A percentile compares a stretch with the other conserved stretches of the same genome.
Conservation (phyloP, 2,113 vertebrate genomes). For the Vulpes ferrilata region DNA sequence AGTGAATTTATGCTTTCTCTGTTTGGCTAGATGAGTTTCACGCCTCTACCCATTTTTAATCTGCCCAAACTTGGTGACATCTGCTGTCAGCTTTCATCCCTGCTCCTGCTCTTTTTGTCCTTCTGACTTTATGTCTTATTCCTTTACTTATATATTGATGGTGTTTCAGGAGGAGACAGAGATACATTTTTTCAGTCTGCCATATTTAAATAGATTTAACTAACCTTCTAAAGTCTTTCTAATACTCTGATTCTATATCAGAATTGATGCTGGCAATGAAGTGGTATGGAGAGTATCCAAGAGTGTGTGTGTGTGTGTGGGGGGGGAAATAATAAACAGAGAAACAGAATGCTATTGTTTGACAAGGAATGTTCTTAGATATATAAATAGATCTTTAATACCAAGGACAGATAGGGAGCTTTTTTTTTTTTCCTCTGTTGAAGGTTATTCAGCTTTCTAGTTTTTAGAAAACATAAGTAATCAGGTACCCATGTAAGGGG, state of each 20-base stretch:
- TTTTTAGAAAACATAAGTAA: slow-evolving; percentile 50
- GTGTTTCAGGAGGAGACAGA: not conserved
- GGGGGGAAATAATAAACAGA: not conserved
- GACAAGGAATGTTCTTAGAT: slow-evolving; percentile 67
- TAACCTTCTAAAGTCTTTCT: slow-evolving; percentile 64
- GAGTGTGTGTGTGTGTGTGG: too few species aligned
- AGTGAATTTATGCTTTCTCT: not conserved
- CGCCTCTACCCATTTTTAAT: not conserved
- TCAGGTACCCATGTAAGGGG: not conserved
- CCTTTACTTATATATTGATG: not conserved
- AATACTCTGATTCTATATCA: slow-evolving; percentile 57
- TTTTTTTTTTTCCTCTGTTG: slow-evolving; percentile 9
- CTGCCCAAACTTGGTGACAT: not conserved
- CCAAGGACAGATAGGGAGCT: slow-evolving; percentile 19
- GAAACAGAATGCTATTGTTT: slow-evolving; percentile 67
- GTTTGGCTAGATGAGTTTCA: not conserved
- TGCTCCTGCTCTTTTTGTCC: not conserved
- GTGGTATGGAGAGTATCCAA: slow-evolving; percentile 35
- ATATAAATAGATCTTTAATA: slow-evolving; percentile 67
- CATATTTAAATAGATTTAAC: slow-evolving; percentile 43
- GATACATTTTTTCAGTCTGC: not conserved
- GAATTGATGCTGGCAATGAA: slow-evolving; percentile 47
- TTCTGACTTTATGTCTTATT: not conserved
- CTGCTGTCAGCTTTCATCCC: not conserved
- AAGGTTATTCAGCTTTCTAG: slow-evolving; percentile 63